Conservation (phyloP, 2,797 vertebrate genomes). For the Etheostoma nigrum region DNA sequence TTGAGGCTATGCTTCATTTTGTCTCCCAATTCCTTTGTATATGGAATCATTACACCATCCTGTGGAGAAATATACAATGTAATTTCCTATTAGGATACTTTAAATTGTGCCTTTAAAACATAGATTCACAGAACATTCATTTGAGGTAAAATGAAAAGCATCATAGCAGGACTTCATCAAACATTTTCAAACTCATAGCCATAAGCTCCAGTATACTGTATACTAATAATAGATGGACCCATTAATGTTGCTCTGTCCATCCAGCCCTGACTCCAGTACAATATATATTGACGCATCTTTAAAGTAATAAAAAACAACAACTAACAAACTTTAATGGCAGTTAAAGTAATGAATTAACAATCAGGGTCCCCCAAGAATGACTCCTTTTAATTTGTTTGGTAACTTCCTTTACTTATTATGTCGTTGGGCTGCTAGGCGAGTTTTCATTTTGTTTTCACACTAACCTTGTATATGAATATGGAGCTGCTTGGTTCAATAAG, state of each 20-base stretch:
- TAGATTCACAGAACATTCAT: neutral
- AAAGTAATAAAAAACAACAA: neutral
- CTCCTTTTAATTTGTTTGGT: neutral
- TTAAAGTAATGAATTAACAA: neutral
- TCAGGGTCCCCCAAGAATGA: neutral
- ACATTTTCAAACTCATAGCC: neutral
- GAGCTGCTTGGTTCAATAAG: conserved; percentile 85
- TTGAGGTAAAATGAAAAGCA: neutral
- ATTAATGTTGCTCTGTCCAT: neutral
- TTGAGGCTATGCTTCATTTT: conserved; percentile 84
- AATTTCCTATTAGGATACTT: neutral
- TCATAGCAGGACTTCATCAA: neutral
- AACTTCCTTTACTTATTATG: neutral
- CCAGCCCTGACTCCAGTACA: neutral
- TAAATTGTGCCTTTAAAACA: conserved; percentile 10
- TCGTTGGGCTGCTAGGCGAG: neutral
- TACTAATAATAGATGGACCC: neutral
- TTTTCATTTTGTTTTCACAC: conserved; percentile 20
- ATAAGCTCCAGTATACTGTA: neutral
- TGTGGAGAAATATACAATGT: conserved; percentile 48
- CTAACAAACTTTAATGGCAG: neutral
- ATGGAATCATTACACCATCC: conserved; percentile 88
- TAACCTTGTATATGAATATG: conserved; percentile 90
- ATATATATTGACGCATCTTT: neutral
- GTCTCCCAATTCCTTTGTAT: conserved; percentile 76